Conservation (phyloP, 2,113 vertebrate genomes). For the Andinoacara biseriatus region DNA sequence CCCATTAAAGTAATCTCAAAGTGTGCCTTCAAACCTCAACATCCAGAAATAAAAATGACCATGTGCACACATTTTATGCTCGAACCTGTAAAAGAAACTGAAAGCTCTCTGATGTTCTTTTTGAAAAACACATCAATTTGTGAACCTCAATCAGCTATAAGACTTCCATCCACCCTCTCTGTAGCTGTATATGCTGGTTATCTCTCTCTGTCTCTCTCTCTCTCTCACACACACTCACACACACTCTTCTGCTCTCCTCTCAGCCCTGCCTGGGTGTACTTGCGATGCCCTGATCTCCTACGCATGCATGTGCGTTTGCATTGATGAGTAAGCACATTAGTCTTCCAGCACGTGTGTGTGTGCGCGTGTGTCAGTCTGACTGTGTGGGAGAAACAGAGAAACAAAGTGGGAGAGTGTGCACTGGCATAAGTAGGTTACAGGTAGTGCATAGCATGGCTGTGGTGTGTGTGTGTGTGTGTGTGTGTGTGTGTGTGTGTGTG, state of each 20-base stretch:
- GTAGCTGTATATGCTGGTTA: not conserved
- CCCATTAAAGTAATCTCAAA: not conserved
- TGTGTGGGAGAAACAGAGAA: conserved; percentile 50
- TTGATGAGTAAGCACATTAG: conserved; percentile 45
- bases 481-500: no score
- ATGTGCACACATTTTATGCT: not conserved
- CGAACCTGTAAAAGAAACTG: not conserved
- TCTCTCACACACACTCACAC: not conserved
- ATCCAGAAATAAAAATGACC: not conserved
- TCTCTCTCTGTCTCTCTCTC: no score
- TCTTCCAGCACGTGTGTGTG: conserved; percentile 6
- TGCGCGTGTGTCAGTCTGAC: conserved; percentile 16
- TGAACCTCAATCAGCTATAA: not conserved
- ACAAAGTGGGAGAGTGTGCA: conserved; percentile 47
- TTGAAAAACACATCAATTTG: not conserved
- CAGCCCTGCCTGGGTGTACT: not conserved
- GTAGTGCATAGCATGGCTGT: conserved; percentile 9
- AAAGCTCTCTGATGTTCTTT: not conserved
- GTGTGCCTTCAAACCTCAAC: not conserved
- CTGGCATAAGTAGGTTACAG: conserved; percentile 59
- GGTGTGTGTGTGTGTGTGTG: not conserved
- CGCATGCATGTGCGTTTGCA: conserved; percentile 22
- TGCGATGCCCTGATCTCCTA: conserved; percentile 20
- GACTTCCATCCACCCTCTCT: not conserved
- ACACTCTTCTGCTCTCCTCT: not conserved